Conservation (phyloP, 2,113 vertebrate species). For the Nymphicus hollandicus region DNA sequence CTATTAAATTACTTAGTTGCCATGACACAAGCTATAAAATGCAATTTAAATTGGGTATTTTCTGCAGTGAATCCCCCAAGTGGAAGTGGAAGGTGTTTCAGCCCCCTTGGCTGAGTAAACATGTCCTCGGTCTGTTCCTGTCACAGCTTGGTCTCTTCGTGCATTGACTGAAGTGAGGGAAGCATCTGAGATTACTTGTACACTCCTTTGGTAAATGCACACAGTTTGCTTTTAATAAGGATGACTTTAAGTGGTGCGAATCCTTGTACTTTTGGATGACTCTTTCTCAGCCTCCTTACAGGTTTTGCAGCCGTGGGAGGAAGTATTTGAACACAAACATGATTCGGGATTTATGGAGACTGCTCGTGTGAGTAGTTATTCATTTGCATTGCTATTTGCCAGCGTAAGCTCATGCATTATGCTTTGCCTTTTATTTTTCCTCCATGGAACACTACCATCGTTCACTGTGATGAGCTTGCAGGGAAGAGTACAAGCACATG, state of each 20-base stretch:
- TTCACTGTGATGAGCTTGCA: accelerated
- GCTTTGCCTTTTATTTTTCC: not conserved
- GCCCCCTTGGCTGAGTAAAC: not conserved
- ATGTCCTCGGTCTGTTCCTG: not conserved
- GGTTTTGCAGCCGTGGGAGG: slow-evolving; percentile 26
- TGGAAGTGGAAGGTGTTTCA: not conserved
- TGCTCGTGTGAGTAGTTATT: not conserved
- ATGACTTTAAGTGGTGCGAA: not conserved
- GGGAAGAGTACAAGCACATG: not conserved
- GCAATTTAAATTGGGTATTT: not conserved
- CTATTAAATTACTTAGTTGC: not conserved
- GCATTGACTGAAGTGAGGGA: not conserved
- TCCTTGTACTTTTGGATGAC: not conserved
- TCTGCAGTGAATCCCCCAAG: not conserved
- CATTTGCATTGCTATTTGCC: not conserved
- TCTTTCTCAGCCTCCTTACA: slow-evolving; percentile 35
- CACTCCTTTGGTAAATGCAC: not conserved
- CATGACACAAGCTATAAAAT: not conserved
- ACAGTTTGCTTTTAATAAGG: not conserved
- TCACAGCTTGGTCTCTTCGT: not conserved
- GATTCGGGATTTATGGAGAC: not conserved
- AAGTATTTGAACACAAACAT: slow-evolving; percentile 54
- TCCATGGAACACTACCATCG: not conserved
- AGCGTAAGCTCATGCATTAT: not conserved
- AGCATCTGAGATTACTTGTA: not conserved